Evolutionary conservation across 2,888 invertebrate species (phyloP).

Genomic region (Orthonychiurus folsomi): DNA sequence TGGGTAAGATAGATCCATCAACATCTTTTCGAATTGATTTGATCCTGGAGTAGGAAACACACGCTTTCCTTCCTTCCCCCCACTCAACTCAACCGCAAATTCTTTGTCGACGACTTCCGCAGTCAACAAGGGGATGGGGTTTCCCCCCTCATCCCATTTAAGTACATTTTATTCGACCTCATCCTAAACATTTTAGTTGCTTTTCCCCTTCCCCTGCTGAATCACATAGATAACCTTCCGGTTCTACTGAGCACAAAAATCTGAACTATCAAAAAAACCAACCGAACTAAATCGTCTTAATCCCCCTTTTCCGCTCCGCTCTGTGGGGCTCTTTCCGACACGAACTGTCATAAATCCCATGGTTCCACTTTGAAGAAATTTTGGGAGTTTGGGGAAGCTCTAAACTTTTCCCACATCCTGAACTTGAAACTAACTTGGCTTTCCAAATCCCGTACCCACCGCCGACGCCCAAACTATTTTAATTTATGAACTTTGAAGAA

Average conservation of each 20-base stretch:
- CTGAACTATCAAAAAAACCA: background rate
- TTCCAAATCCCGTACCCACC: background rate
- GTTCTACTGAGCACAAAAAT: background rate
- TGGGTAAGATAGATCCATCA: constrained; percentile 48
- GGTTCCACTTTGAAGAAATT: too few species aligned
- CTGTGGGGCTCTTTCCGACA: background rate
- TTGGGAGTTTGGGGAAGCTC: too few species aligned
- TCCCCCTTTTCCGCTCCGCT: background rate
- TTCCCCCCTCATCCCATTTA: background rate
- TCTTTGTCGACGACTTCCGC: too few species aligned
- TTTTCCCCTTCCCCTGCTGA: too few species aligned
- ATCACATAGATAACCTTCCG: too few species aligned
- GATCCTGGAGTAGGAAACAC: background rate
- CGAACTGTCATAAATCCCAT: background rate
- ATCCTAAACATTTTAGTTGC: background rate
- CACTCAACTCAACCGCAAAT: too few species aligned
- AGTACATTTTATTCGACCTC: background rate
- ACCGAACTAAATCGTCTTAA: background rate
- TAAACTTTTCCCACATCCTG: background rate
- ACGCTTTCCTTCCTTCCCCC: background rate
- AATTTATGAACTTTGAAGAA: too few species aligned
- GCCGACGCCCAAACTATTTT: too few species aligned
- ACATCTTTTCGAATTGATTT: constrained; percentile 1
- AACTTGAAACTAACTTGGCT: background rate
- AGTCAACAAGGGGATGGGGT: background rate